phyloP scores from a whole-genome alignment of 2,888 invertebrate species.

The Rhopalosiphum nymphaeae region DNA sequence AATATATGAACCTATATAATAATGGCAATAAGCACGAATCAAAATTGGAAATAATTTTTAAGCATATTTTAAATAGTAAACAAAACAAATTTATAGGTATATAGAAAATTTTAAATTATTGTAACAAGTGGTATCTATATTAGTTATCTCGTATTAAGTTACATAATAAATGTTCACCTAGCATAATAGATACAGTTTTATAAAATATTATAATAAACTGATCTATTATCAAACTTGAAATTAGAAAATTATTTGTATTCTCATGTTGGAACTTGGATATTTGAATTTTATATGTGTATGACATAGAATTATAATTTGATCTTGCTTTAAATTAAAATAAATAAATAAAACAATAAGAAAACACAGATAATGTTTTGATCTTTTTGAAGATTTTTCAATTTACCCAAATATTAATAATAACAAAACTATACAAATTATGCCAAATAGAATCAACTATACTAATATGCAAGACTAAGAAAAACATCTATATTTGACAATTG shows the following conservation, averaged over 20 bases:
- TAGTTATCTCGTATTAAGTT: neutral
- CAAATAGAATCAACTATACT: neutral
- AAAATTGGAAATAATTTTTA: slow-evolving; percentile 6
- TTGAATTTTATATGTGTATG: neutral
- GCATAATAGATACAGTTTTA: neutral
- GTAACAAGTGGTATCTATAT: neutral
- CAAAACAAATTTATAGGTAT: neutral
- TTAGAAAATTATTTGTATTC: neutral
- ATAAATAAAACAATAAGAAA: neutral
- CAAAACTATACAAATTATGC: neutral
- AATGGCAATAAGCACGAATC: neutral
- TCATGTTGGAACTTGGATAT: neutral
- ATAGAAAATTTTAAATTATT: neutral
- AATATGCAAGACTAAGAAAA: neutral
- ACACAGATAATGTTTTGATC: neutral
- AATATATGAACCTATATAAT: neutral
- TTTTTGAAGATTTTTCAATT: neutral
- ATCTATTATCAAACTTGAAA: neutral
- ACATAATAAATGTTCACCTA: neutral
- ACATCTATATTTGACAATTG: neutral
- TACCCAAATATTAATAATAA: neutral
- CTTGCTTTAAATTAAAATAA: neutral
- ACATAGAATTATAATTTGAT: neutral
- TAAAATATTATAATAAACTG: neutral
- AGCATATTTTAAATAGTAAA: slow-evolving; percentile 20